Evolutionary conservation across 2,797 vertebrate genomes (phyloP).

Genomic region (Leucoraja ocellata): DNA sequence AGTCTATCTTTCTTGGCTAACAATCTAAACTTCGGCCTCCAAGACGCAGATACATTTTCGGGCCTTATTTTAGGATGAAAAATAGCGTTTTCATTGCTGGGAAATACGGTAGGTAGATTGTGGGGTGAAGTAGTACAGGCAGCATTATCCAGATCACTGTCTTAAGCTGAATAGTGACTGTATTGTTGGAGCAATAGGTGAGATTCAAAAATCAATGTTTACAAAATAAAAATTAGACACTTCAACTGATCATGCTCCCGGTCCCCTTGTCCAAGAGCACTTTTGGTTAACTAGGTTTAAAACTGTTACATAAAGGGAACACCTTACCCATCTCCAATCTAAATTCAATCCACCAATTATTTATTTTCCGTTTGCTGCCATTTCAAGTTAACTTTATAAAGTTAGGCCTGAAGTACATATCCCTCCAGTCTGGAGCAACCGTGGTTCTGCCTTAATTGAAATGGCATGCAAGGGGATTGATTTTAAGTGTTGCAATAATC

Average conservation of each 20-base stretch:
- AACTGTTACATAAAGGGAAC: not conserved
- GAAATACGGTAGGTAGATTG: not conserved
- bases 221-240: not conserved
- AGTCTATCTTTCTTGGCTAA: too few relatives aligned
- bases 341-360: not conserved
- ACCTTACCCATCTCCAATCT: not conserved
- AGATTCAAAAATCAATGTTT: not conserved
- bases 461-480: not conserved
- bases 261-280: not conserved
- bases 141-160: not conserved
- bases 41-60: too few relatives aligned
- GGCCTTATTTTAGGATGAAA: too few relatives aligned
- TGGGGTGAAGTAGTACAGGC: not conserved
- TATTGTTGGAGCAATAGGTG: not conserved
- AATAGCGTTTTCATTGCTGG: too few relatives aligned
- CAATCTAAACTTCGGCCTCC: too few relatives aligned
- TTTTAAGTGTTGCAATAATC: not conserved
- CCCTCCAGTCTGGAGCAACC: not conserved
- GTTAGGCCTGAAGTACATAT: not conserved
- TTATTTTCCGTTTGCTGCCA: not conserved
- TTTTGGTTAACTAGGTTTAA: not conserved
- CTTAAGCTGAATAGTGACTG: too few relatives aligned
- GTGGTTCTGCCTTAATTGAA: not conserved
- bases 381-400: conserved; percentile 20
- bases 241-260: not conserved